A percentile compares a stretch with the other conserved stretches of the same genome.
Evolutionary conservation across 2,797 vertebrate species (phyloP).

Genomic region (Otolemur crassicaudatus): DNA sequence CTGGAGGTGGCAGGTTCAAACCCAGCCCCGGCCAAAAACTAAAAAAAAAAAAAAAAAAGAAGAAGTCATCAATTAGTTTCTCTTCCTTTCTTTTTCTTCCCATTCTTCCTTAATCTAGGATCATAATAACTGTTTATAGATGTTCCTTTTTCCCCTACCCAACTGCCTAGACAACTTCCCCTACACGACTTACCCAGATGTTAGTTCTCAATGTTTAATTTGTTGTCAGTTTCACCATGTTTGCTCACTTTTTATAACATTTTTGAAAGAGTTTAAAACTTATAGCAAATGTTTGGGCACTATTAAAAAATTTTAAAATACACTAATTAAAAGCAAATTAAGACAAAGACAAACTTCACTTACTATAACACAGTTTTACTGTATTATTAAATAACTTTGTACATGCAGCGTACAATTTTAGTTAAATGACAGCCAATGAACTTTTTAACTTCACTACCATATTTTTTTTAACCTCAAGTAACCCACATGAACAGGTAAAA

Average conservation of each 20-base stretch:
- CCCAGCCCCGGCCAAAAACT: no score
- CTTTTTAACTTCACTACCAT: no score
- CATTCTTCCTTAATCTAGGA: not conserved
- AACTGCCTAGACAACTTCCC: not conserved
- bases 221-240: slow-evolving; percentile 14
- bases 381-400: no score
- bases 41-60: not conserved
- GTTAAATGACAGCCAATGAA: no score
- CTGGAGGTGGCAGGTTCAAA: no score
- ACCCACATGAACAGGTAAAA: no score
- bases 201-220: slow-evolving; percentile 17
- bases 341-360: no score
- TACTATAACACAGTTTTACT: no score
- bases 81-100: not conserved
- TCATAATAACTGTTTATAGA: not conserved
- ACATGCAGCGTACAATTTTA: no score
- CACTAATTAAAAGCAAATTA: no score
- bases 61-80: not conserved
- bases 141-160: not conserved
- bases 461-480: no score
- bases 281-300: slow-evolving; percentile 72
- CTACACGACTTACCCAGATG: not conserved
- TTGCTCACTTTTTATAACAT: slow-evolving; percentile 66
- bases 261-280: slow-evolving; percentile 62
- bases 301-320: not conserved